These are phyloP conservation scores for Bovichtus diacanthus DNA, from an alignment of 2,797 vertebrate genomes.

Conservation along the genomic window DNA sequence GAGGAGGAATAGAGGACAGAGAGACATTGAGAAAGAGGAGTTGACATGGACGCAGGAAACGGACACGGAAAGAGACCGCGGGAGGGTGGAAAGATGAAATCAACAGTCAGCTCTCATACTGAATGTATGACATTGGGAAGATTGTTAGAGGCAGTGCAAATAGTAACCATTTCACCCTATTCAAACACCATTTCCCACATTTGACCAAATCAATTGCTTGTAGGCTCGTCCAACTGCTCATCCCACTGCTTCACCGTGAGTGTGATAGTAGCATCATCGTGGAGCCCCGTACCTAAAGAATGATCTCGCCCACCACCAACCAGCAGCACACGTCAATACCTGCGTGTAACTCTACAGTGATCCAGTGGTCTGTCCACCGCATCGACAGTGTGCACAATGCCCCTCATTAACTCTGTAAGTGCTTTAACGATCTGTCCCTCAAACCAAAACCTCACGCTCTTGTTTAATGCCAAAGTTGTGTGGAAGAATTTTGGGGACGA, in stretches of 20 bases:
- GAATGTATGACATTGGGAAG: slow-evolving; percentile 18
- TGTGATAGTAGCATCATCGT: slow-evolving; percentile 15
- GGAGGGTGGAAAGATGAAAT: slow-evolving; percentile 32
- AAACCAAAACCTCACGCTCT: slow-evolving; percentile 22
- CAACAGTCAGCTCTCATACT: slow-evolving; percentile 28
- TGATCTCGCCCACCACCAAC: slow-evolving; percentile 6
- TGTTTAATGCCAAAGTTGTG: slow-evolving; percentile 6
- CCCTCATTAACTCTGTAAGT: slow-evolving; percentile 54
- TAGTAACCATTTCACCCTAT: slow-evolving; percentile 25
- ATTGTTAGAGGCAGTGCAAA: slow-evolving; percentile 37
- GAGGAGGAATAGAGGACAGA: slow-evolving; percentile 40
- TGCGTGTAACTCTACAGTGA: slow-evolving; percentile 37
- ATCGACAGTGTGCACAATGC: slow-evolving; percentile 37
- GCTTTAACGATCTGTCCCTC: slow-evolving; percentile 40
- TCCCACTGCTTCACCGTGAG: slow-evolving; percentile 8
- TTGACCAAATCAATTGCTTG: slow-evolving; percentile 25
- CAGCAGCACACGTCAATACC: slow-evolving; percentile 44
- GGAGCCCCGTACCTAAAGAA: slow-evolving; percentile 9
- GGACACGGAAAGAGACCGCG: slow-evolving; percentile 10
- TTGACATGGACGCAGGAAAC: slow-evolving; percentile 24
- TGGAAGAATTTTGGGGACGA: slow-evolving; percentile 12
- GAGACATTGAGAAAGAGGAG: slow-evolving; percentile 30
- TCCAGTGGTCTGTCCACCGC: slow-evolving; percentile 34
- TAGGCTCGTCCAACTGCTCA: slow-evolving; percentile 7
- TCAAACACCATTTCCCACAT: slow-evolving; percentile 28